A percentile compares a stretch with the other conserved stretches of the same genome.
These are phyloP conservation scores for Leptestheria dahalacensis DNA, from an alignment of 1,140 invertebrate species.

Conservation along the genomic window DNA sequence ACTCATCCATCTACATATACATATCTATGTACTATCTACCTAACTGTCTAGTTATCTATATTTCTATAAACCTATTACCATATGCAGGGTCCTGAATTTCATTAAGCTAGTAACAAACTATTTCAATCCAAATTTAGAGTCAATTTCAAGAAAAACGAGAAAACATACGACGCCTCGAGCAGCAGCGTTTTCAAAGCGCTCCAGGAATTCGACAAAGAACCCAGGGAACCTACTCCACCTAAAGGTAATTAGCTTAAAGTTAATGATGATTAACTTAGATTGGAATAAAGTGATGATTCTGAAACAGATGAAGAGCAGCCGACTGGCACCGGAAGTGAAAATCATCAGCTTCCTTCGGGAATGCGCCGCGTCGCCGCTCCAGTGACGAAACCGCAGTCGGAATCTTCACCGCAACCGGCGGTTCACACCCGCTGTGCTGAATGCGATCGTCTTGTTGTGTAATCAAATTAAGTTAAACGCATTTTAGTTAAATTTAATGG, in stretches of 20 bases:
- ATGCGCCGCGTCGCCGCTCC: conserved; percentile 53
- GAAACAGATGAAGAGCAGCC: too few relatives aligned
- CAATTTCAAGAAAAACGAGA: conserved; percentile 91
- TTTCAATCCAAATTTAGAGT: conserved; percentile 40
- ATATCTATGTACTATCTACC: too few relatives aligned
- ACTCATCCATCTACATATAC: too few relatives aligned
- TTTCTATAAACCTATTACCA: too few relatives aligned
- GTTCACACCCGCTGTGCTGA: conserved; percentile 40
- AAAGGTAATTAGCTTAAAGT: too few relatives aligned
- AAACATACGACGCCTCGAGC: conserved; percentile 64
- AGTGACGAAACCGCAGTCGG: conserved; percentile 37
- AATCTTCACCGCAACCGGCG: background rate
- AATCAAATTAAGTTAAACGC: conserved; percentile 33
- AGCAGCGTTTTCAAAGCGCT: conserved; percentile 86
- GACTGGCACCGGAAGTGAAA: background rate
- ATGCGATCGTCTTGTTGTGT: conserved; percentile 59
- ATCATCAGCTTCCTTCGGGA: conserved; percentile 23
- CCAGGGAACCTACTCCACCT: conserved; percentile 47
- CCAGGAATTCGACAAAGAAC: conserved; percentile 72
- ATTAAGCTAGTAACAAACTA: too few relatives aligned
- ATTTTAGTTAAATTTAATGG: conserved; percentile 11
- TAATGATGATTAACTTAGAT: too few relatives aligned
- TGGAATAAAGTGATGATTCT: too few relatives aligned
- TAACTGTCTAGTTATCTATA: too few relatives aligned
- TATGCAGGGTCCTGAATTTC: too few relatives aligned